Evolutionary conservation across 2,888 invertebrate species (phyloP).

Genomic region (Scaptomyza parva): DNA sequence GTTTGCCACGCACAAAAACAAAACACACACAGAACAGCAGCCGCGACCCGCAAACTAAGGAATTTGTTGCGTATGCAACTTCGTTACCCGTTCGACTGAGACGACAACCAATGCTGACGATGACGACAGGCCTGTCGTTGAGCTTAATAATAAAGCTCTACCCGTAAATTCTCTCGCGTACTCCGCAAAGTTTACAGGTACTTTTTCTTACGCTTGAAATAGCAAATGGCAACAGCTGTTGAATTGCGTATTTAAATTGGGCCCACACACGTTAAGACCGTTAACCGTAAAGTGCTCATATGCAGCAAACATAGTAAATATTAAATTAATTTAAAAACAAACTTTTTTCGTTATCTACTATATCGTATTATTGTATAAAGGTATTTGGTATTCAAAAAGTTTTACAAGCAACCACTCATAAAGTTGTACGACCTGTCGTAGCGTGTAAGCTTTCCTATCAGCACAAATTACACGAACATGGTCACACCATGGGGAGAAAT

Average conservation of each 20-base stretch:
- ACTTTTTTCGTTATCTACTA: neutral
- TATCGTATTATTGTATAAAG: neutral
- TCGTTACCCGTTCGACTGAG: slow-evolving; percentile 57
- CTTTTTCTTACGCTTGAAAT: slow-evolving; percentile 17
- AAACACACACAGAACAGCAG: slow-evolving; percentile 22
- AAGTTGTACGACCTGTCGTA: neutral
- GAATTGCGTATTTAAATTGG: neutral
- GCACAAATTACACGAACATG: neutral
- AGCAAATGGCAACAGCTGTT: slow-evolving; percentile 46
- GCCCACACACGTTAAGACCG: slow-evolving; percentile 31
- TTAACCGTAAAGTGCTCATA: neutral
- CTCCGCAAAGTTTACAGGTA: slow-evolving; percentile 30
- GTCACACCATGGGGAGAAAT: slow-evolving; percentile 12
- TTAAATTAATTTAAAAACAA: neutral
- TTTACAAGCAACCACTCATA: too few relatives aligned
- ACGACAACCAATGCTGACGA: slow-evolving; percentile 6
- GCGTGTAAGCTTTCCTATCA: neutral
- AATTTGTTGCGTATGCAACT: slow-evolving; percentile 62
- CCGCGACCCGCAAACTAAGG: slow-evolving; percentile 59
- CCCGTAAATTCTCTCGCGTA: slow-evolving; percentile 3
- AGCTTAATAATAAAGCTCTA: slow-evolving; percentile 34
- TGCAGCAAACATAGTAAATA: neutral
- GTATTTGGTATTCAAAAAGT: too few relatives aligned
- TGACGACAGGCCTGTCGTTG: slow-evolving; percentile 15
- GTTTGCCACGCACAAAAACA: slow-evolving; percentile 53